Percentiles rank a stretch among this genome's conserved stretches.
Conservation (phyloP, 2,113 vertebrate species). For the Oncorhynchus mykiss region DNA sequence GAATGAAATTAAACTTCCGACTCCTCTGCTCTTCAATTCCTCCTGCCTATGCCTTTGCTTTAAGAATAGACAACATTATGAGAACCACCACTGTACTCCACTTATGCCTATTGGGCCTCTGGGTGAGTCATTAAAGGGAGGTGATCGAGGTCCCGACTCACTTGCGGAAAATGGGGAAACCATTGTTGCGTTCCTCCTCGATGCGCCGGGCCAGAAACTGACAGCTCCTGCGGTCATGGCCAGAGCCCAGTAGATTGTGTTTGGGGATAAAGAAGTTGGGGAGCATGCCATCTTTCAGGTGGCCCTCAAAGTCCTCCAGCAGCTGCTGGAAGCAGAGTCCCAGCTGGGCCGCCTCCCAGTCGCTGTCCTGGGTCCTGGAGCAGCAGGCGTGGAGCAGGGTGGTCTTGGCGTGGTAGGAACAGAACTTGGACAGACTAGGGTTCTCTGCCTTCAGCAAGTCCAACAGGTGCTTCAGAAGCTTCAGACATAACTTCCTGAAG, state of each 20-base stretch:
- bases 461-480: constrained; percentile 85
- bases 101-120: no score
- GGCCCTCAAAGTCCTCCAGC: constrained; percentile 67
- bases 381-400: constrained; percentile 76
- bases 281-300: constrained; percentile 61
- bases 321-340: constrained; percentile 70
- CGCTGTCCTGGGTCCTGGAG: constrained; percentile 55
- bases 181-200: constrained; percentile 55
- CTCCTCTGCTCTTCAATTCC: no score
- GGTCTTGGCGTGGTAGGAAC: constrained; percentile 84
- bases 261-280: constrained; percentile 82
- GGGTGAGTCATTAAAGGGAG: no score
- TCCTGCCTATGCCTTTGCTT: no score
- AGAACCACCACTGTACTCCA: no score
- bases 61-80: no score
- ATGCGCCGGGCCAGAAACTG: constrained; percentile 61
- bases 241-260: constrained; percentile 73
- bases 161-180: constrained; percentile 75
- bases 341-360: constrained; percentile 67
- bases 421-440: constrained; percentile 72
- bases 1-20: no score
- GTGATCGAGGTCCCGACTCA: no score
- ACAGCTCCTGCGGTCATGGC: constrained; percentile 13
- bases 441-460: constrained; percentile 71
- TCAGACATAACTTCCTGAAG: constrained; percentile 84